Evolutionary conservation across 2,797 vertebrate genomes (phyloP).

Genomic region (Schizopygopsis malacanthus): DNA sequence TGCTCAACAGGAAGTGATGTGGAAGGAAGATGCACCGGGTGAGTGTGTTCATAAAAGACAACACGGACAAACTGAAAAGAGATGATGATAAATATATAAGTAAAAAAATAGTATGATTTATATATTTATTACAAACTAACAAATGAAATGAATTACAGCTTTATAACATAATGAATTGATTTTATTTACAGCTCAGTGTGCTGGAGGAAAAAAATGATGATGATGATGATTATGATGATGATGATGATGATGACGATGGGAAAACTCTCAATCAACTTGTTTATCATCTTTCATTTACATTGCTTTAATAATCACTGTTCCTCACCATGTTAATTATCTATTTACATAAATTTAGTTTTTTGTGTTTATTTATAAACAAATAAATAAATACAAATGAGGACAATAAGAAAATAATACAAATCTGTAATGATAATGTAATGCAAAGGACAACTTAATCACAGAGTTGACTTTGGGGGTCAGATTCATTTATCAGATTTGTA

Average conservation of each 20-base stretch:
- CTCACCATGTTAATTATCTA: neutral
- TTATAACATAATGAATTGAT: neutral
- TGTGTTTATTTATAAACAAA: no score
- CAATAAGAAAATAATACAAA: no score
- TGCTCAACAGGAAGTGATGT: neutral
- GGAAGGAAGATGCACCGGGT: neutral
- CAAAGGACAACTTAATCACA: no score
- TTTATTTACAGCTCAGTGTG: neutral
- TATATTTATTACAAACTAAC: neutral
- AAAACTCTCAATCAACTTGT: neutral
- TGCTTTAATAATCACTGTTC: neutral
- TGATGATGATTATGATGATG: no score
- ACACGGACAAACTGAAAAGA: neutral
- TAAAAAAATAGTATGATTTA: neutral
- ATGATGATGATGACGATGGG: neutral
- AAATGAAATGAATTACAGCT: accelerated
- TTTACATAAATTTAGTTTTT: neutral
- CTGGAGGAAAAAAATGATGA: no score
- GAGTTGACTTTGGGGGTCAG: neutral
- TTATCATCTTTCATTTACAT: neutral
- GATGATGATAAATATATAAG: no score
- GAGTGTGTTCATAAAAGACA: neutral
- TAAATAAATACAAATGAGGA: no score
- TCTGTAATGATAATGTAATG: no score
- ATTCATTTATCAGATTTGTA: neutral